Evolutionary conservation across 2,888 invertebrate species (phyloP).

Genomic region (Strigamia transsilvanica): DNA sequence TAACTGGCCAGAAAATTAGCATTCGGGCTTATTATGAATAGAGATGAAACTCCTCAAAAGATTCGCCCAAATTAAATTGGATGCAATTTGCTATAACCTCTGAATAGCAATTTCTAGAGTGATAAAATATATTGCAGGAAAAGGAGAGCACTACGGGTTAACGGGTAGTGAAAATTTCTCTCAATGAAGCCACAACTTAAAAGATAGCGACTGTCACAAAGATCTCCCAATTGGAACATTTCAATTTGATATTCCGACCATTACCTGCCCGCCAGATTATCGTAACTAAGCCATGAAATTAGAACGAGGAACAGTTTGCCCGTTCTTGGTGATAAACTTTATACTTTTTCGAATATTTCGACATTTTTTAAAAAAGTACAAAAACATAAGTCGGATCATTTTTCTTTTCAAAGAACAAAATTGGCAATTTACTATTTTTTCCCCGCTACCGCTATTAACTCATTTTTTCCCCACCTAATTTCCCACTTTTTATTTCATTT

Average conservation of each 20-base stretch:
- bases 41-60: conserved; percentile 48
- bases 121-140: conserved; percentile 46
- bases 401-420: background rate
- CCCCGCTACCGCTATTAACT: background rate
- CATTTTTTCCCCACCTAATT: background rate
- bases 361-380: background rate
- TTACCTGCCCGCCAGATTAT: conserved; percentile 18
- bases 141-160: conserved; percentile 42
- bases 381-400: background rate
- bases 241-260: conserved; percentile 38
- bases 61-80: conserved; percentile 47
- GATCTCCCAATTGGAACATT: conserved; percentile 48
- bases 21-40: conserved; percentile 43
- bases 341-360: background rate
- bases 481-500: background rate
- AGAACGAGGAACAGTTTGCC: background rate
- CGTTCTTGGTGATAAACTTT: conserved; percentile 16
- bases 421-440: background rate
- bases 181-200: conserved; percentile 48
- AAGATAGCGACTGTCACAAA: conserved; percentile 47
- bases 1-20: conserved; percentile 45
- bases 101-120: conserved; percentile 17
- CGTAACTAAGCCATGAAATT: conserved; percentile 18
- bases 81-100: conserved; percentile 47
- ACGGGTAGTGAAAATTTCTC: conserved; percentile 42